Evolutionary conservation across 2,113 vertebrate genomes (phyloP).

Genomic region (crab-eating macaque (Macaca fascicularis)): DNA sequence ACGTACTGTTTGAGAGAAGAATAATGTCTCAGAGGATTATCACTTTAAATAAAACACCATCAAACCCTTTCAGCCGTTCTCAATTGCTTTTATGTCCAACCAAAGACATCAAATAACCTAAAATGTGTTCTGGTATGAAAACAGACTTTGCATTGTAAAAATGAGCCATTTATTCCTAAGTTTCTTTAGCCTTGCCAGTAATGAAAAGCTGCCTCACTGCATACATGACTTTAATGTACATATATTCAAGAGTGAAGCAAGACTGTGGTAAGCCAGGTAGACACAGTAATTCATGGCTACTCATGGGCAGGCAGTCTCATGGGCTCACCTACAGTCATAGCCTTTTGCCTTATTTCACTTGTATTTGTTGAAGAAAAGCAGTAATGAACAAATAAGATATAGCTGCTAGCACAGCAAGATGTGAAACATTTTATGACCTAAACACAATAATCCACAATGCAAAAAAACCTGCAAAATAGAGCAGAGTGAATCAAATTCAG

Average conservation of each 20-base stretch:
- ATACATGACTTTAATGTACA: not conserved
- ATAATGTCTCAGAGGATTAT: not conserved
- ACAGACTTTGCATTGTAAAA: not conserved
- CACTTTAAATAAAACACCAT: slow-evolving; percentile 36
- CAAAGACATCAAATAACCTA: not conserved
- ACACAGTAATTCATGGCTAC: not conserved
- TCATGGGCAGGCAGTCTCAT: not conserved
- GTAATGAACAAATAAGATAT: not conserved
- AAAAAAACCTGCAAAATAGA: not conserved
- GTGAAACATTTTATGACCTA: not conserved
- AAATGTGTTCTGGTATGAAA: not conserved
- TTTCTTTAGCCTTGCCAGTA: not conserved
- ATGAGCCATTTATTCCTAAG: not conserved
- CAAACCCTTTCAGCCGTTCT: not conserved
- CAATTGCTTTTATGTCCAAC: not conserved
- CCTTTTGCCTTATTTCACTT: not conserved
- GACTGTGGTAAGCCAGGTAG: not conserved
- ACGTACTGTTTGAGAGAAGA: not conserved
- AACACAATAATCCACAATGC: not conserved
- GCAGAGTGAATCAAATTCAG: not conserved
- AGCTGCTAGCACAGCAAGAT: not conserved
- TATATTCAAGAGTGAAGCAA: not conserved
- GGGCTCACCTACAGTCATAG: not conserved
- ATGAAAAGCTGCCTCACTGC: not conserved
- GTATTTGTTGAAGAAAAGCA: not conserved